phyloP scores from a whole-genome alignment of 2,888 invertebrate species.

The Leucophora obtusa region DNA sequence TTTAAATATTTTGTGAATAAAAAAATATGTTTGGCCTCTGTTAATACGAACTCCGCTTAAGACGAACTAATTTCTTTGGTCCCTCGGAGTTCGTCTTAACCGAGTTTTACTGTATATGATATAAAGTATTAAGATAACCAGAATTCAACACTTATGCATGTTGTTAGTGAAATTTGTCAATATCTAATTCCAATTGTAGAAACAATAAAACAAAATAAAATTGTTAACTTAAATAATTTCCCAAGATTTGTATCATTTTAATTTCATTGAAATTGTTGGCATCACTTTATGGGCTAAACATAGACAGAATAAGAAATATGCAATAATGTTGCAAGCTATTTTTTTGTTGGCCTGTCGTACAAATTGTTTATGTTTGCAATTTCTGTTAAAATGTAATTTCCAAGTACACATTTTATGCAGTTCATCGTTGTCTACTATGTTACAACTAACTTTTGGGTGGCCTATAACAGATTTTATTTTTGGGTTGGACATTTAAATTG shows the following conservation, averaged over 20 bases:
- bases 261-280: constrained; percentile 26
- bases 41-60: too few relatives aligned
- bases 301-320: background rate
- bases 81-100: too few relatives aligned
- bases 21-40: too few relatives aligned
- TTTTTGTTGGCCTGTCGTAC: constrained; percentile 26
- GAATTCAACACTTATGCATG: too few relatives aligned
- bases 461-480: constrained; percentile 33
- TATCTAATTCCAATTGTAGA: background rate
- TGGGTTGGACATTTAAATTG: constrained; percentile 32
- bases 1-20: too few relatives aligned
- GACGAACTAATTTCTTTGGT: too few relatives aligned
- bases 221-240: background rate
- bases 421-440: background rate
- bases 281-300: background rate
- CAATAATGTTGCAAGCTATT: background rate
- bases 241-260: constrained; percentile 27
- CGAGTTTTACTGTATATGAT: too few relatives aligned
- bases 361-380: constrained; percentile 22
- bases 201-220: constrained; percentile 2
- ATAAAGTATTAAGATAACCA: too few relatives aligned
- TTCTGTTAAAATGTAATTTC: constrained; percentile 34
- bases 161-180: too few relatives aligned
- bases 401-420: constrained; percentile 7
- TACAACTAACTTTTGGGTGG: constrained; percentile 32